Base-by-base conservation (phyloP, 2,797 vertebrate species). In the Chelonia mydas region DNA sequence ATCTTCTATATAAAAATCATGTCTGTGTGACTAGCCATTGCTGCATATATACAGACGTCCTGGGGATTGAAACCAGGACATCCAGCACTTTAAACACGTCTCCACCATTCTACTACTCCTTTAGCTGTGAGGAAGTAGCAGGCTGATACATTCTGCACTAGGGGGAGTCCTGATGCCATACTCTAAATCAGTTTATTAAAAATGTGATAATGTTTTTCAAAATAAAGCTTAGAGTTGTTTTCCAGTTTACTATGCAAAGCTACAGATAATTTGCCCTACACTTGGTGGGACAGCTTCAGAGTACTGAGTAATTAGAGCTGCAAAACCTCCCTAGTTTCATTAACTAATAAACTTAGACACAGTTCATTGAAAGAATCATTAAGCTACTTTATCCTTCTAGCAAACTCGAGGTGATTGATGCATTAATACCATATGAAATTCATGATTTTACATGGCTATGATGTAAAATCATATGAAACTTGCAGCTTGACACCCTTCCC, bases 251-350 rank as follows among this genome's bases (percentile, higher is more conserved):
- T 57, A 51, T 78, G 80, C 81, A 25, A 88, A 81, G 80, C 85
- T 77, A 45, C 41, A 45, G 27, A 45, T 77, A 16, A 76, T 28
- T 77, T 31, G 25, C 13, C 45, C 74, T 15, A 74, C 45, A 28
- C 25, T 12, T 49, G 27, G 45, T 45, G 74, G 87, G 57, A 25
- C 8, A 7, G 45, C 90, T 89, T 79, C 86, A 90, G 83, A 78
- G 28, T 10, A 41, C 15, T 49, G 76, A 28, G 80, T 79, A 53
- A 92, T 7, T 33, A 49, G 79, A 94, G 61, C 81, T 92, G 92
- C 55, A 94, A 94, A 86, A 6, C 53, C 31, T 3, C 77, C 47
- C 53, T 92, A 92, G 90, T 28, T n/a, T 91, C 68, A 61, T 83
- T 72, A 50, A 50, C 1, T 1, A 74, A 91, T 82, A 25, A 1